Evolutionary conservation across 2,113 vertebrate species (phyloP).

Genomic region (Bubo blakistoni): DNA sequence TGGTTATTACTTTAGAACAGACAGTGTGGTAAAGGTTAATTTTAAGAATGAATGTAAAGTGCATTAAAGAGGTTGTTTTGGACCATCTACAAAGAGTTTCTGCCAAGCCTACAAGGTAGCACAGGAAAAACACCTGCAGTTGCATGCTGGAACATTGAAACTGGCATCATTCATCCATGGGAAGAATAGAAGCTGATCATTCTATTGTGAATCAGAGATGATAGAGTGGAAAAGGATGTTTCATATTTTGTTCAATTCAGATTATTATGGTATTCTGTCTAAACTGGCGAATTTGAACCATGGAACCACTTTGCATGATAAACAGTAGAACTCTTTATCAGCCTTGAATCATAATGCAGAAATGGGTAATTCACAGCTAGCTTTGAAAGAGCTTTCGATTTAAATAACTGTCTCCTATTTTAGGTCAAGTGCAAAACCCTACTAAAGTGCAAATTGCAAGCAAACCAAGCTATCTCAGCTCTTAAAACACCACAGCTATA

Average conservation of each 20-base stretch:
- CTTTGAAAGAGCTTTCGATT: not conserved
- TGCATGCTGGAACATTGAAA: not conserved
- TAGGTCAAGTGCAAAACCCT: conserved; percentile 17
- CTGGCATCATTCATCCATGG: not conserved
- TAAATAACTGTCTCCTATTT: not conserved
- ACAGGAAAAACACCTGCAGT: not conserved
- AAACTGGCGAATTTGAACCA: conserved; percentile 14
- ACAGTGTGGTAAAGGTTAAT: not conserved
- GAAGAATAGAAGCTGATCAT: conserved; percentile 14
- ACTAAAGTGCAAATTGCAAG: not conserved
- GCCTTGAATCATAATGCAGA: conserved; percentile 11
- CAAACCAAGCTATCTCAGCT: not conserved
- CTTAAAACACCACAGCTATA: not conserved
- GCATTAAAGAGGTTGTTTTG: not conserved
- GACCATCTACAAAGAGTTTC: not conserved
- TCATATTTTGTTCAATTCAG: conserved; percentile 5
- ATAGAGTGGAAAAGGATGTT: not conserved
- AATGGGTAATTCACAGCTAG: conserved; percentile 1
- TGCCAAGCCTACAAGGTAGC: not conserved
- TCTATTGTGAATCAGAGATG: not conserved
- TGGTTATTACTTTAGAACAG: not conserved
- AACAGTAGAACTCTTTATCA: not conserved
- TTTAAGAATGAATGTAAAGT: not conserved
- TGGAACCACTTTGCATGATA: conserved; percentile 3
- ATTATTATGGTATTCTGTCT: not conserved